Conservation (phyloP, 2,113 vertebrate species). For the Psephotus haematonotus region DNA sequence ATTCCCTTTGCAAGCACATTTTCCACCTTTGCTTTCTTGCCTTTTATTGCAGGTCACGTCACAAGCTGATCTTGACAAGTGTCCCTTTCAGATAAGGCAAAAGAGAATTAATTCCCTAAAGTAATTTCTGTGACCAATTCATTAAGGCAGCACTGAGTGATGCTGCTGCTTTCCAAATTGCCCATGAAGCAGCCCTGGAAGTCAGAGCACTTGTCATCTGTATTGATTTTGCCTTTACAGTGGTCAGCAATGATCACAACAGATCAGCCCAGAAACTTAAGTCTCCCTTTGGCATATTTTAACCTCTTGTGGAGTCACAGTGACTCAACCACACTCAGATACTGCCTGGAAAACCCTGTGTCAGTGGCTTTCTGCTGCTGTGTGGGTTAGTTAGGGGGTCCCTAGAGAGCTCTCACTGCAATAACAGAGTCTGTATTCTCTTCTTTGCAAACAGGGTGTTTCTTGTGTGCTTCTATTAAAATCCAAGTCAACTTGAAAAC, state of each 20-base stretch:
- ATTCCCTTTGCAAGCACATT: neutral
- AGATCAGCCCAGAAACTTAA: neutral
- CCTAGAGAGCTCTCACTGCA: neutral
- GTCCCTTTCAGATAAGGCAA: neutral
- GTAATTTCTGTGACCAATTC: neutral
- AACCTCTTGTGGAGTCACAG: rapidly evolving
- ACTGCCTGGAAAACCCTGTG: rapidly evolving
- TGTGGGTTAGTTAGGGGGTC: rapidly evolving
- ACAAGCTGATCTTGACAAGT: neutral
- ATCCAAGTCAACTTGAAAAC: neutral
- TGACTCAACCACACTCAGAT: neutral
- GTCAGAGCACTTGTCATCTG: neutral
- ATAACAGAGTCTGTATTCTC: neutral
- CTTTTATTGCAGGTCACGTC: neutral
- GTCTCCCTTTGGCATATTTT: neutral
- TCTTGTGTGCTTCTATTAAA: neutral
- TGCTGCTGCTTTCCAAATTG: neutral
- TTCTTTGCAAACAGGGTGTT: neutral
- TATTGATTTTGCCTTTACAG: neutral
- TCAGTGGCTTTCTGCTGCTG: neutral
- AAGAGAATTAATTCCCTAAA: neutral
- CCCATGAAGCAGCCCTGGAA: neutral
- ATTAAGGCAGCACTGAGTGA: neutral
- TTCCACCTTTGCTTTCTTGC: neutral
- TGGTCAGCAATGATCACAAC: neutral